Conservation (phyloP, 2,113 vertebrate genomes). For the Centropristis striata region DNA sequence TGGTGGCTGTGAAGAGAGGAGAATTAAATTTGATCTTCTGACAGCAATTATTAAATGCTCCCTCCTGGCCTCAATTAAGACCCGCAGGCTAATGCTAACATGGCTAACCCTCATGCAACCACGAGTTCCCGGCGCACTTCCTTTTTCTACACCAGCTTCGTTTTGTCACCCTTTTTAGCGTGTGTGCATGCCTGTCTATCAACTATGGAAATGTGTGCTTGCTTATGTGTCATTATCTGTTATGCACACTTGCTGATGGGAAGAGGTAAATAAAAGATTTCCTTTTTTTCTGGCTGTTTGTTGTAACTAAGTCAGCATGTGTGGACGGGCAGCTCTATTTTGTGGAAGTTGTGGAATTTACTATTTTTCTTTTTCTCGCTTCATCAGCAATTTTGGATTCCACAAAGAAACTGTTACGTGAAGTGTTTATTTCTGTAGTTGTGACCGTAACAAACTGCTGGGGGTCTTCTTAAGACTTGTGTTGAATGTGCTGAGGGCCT, state of each 20-base stretch:
- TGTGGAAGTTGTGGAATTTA: conserved; percentile 70
- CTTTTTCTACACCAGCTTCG: conserved; percentile 50
- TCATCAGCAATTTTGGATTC: conserved; percentile 62
- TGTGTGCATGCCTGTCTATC: neutral
- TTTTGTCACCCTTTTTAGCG: conserved; percentile 54
- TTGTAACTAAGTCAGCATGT: conserved; percentile 53
- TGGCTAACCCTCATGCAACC: conserved; percentile 86
- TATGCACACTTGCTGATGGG: conserved; percentile 61
- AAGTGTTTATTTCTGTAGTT: conserved; percentile 20
- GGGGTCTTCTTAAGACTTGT: conserved; percentile 52
- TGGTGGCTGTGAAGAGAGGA: conserved; percentile 95
- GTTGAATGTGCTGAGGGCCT: neutral
- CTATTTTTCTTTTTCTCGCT: conserved; percentile 28
- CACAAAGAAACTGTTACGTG: conserved; percentile 32
- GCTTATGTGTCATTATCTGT: conserved; percentile 42
- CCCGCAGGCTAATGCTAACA: conserved; percentile 89
- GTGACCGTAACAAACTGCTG: neutral
- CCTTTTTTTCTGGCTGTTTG: conserved; percentile 46
- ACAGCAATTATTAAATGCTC: conserved; percentile 99
- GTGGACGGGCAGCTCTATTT: conserved; percentile 17
- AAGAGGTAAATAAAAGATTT: conserved; percentile 45
- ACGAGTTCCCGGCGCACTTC: conserved; percentile 81
- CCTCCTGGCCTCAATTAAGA: conserved; percentile 98
- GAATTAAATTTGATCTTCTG: conserved; percentile 99
- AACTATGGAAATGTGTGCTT: conserved; percentile 22